Conservation (phyloP, 2,888 invertebrate genomes). For the Catocala fraxini region DNA sequence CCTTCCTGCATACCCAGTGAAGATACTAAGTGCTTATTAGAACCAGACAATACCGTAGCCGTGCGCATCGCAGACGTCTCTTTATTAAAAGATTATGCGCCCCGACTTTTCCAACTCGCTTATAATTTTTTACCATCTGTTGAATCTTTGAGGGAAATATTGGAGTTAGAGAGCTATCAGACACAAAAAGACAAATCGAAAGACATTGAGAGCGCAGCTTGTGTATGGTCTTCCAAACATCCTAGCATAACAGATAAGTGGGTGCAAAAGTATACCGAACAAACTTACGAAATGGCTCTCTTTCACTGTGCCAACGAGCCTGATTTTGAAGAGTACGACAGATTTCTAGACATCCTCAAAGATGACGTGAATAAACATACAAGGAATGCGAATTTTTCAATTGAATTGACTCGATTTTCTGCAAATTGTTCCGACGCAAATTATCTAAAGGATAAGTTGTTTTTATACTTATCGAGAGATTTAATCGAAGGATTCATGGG, state of each 20-base stretch:
- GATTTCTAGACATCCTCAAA: not conserved
- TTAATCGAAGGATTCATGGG: not conserved
- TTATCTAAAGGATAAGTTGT: not conserved
- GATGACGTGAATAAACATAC: not conserved
- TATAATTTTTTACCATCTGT: conserved; percentile 20
- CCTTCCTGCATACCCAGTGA: conserved; percentile 17
- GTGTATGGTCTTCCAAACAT: conserved; percentile 8
- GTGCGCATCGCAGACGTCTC: conserved; percentile 27
- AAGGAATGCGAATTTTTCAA: not conserved
- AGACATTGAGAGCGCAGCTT: conserved; percentile 26
- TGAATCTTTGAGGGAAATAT: conserved; percentile 19
- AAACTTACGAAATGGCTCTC: conserved; percentile 7
- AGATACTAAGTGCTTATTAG: not conserved
- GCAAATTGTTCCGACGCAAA: not conserved
- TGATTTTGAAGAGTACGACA: not conserved
- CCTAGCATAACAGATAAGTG: not conserved
- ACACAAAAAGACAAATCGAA: not conserved
- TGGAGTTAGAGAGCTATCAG: conserved; percentile 16
- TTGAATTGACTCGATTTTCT: not conserved
- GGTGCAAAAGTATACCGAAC: conserved; percentile 12
- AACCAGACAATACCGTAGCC: conserved; percentile 20
- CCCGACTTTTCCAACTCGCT: conserved; percentile 18
- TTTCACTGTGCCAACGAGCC: conserved; percentile 43
- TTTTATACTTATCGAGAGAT: not conserved
- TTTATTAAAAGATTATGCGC: conserved; percentile 11